phyloP scores from a whole-genome alignment of 2,113 vertebrate species.

The Poeciliopsis retropinna region DNA sequence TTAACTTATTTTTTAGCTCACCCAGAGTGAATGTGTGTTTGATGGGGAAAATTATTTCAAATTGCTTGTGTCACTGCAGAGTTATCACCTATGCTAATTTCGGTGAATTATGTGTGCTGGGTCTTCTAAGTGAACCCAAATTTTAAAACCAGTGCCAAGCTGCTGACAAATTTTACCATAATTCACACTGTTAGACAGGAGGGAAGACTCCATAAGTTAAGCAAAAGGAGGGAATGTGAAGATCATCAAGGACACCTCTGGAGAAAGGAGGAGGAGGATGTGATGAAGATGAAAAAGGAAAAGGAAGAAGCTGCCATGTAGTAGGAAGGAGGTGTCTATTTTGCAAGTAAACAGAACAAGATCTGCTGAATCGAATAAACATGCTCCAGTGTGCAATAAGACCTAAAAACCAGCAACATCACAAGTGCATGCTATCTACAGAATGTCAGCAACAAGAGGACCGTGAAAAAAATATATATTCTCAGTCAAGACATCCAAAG shows the following conservation, averaged over 20 bases:
- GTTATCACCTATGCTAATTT: slow-evolving; percentile 59
- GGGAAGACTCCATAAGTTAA: slow-evolving; percentile 14
- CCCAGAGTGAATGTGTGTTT: neutral
- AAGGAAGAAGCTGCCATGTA: slow-evolving; percentile 9
- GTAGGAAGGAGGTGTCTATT: slow-evolving; percentile 19
- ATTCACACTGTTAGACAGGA: slow-evolving; percentile 35
- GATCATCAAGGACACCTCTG: slow-evolving; percentile 38
- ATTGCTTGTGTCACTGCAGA: slow-evolving; percentile 38
- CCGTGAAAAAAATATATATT: slow-evolving; percentile 6
- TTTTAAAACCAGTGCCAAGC: slow-evolving; percentile 41
- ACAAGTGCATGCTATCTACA: neutral
- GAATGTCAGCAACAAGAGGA: slow-evolving; percentile 23
- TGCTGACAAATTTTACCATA: slow-evolving; percentile 33
- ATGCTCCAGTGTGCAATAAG: slow-evolving; percentile 43
- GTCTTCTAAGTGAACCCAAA: slow-evolving; percentile 37
- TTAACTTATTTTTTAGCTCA: slow-evolving; percentile 3
- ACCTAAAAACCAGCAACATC: slow-evolving; percentile 40
- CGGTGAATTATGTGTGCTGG: slow-evolving; percentile 60
- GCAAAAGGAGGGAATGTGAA: slow-evolving; percentile 32
- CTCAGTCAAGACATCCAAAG: neutral
- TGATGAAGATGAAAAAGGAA: slow-evolving; percentile 47
- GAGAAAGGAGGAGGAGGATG: slow-evolving; percentile 45
- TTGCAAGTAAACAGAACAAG: slow-evolving; percentile 39
- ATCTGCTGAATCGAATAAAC: slow-evolving; percentile 38
- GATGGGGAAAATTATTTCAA: slow-evolving; percentile 38